Evolutionary conservation across 1,140 invertebrate genomes (phyloP), one percentile per base, ranked within the genome.

Genomic region (Fragariocoptes setiger): DNA sequence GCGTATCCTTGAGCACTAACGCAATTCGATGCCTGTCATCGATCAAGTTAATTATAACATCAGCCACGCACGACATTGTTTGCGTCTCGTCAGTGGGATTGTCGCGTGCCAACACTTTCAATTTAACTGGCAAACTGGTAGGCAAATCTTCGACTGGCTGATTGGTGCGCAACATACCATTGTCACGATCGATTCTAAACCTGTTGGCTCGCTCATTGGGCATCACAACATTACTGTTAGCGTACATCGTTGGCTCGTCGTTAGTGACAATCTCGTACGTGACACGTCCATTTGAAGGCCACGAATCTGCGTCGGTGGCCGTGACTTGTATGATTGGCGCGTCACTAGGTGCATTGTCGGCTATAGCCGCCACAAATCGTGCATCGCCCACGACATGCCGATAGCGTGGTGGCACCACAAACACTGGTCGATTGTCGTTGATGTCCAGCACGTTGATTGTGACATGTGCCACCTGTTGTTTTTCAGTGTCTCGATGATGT

Each of bases 371-470:
- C 45, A 72, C 72, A 49, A 72, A 76, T 40, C 69, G 69, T n/a
- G 8, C 8, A 15, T 62, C 56, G 1, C 35, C 22, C 2, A 49
- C 51, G n/a, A 47, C 36, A 35, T 49, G 52, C 21, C 49, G 47
- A 25, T 55, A 57, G 2, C 48, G 48, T 1, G 67, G 63, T 0
- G 72, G 68, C 44, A 72, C 74, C 1, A 76, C 55, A 53, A 85
- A 86, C 43, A 67, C 63, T 0, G 80, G 79, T 2, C 62, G 61
- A 52, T 85, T 83, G 51, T 86, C 79, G 51, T 86, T 86, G 1
- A 76, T 66, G 53, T 86, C 79, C 0, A 71, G 59, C 0, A 88
- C 69, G 47, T 75, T 72, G 3, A 88, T 66, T 44, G 72, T 73
- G 0, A 88, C 65, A 51, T 69, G 51, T 8, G 25, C 25, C n/a